A percentile compares a stretch with the other conserved stretches of the same genome.
Conservation (phyloP, 2,797 vertebrate species). For the Falco rusticolus region DNA sequence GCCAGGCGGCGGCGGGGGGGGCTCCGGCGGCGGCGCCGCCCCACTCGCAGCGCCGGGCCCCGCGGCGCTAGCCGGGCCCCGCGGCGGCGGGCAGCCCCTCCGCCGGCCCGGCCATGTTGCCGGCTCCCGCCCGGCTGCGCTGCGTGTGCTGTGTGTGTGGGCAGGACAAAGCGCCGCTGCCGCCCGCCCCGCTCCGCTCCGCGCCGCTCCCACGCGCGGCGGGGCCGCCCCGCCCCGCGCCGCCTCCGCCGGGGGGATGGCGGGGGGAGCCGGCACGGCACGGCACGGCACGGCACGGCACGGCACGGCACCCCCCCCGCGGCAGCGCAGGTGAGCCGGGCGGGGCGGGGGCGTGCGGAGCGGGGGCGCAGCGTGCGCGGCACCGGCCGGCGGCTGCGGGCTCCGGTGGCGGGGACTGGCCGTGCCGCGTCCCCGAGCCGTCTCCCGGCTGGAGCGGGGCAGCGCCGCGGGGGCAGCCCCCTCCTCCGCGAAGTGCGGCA, state of each 20-base stretch:
- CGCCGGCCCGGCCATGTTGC: conserved; percentile 32
- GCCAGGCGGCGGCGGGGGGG: not conserved
- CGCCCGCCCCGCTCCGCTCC: not conserved
- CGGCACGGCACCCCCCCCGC: no score
- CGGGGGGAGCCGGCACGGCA: not conserved
- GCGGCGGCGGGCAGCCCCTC: not conserved
- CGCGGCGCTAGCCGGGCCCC: conserved; percentile 8
- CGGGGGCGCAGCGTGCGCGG: not conserved
- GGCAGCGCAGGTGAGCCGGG: not conserved
- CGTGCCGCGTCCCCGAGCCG: not conserved
- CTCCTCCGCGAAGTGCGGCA: not conserved
- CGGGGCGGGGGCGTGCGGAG: not conserved
- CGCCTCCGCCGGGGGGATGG: not conserved
- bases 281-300: no score
- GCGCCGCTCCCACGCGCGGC: conserved; percentile 2
- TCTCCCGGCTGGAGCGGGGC: not conserved
- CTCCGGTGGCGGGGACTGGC: no score
- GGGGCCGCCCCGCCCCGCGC: not conserved
- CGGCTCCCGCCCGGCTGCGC: conserved; percentile 31
- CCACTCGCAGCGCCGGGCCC: conserved; percentile 19
- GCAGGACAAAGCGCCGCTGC: conserved; percentile 37
- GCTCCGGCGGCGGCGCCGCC: conserved; percentile 11
- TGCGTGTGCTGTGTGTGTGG: not conserved
- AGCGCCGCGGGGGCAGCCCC: not conserved
- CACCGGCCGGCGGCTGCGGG: not conserved